Evolutionary conservation across 2,888 invertebrate genomes (phyloP), one percentile per base, ranked within the genome.

Genomic region (Creontiades dilutus): DNA sequence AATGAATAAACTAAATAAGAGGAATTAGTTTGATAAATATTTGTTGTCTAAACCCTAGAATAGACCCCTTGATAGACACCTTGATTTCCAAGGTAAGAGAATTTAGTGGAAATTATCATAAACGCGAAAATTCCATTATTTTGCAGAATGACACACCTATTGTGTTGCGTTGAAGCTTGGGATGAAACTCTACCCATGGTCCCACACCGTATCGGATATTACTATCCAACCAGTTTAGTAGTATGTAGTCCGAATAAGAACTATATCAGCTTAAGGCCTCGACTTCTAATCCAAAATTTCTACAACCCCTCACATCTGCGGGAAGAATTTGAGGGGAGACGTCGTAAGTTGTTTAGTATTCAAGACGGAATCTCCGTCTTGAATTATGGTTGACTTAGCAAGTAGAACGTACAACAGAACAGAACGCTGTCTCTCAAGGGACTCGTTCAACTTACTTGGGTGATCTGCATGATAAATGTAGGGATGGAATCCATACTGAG

Each of bases 311-410:
- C n/a, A 19, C 61, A 61, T 61, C 61, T n/a, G 61, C 61, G 7
- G 61, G 61, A 61, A 19, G 61, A 61, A 61, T 61, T 61, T 61
- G 61, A 37, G 76, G 46, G 28, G 76, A 76, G 28, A 76, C 46
- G 76, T 46, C 76, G 27, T 14, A 76, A 76, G 76, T 76, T 16
- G 27, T 76, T 76, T 46, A 7, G 76, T 76, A 76, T 76, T 76
- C 76, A 76, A 76, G 76, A 28, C 13, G 27, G 76, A 5, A 27
- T 16, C 28, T 13, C 46, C 76, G 46, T 76, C 37, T 28, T 76
- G 76, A 76, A 76, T 76, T 76, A 76, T 76, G 76, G 76, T 76
- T 76, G 76, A 28, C 76, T 76, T 76, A n/a, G 61, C 61, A 19
- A 61, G 61, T 76, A 28, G 46, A 28, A 28, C 4, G 75, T 75